phyloP scores from a whole-genome alignment of 2,797 vertebrate species.

The Caiman crocodilus region DNA sequence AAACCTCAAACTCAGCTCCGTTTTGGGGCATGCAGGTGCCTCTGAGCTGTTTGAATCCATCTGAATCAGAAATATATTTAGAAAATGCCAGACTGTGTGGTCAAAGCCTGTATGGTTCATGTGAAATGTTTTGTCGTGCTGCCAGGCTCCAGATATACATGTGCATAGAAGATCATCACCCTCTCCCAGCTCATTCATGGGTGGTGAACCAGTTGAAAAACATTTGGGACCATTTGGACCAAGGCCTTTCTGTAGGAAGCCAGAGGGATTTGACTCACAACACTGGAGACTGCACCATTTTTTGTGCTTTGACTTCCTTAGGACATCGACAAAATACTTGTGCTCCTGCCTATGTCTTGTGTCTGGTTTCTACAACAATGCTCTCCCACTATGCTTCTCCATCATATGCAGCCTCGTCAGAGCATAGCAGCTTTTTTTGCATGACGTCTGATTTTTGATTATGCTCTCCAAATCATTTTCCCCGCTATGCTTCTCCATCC shows the following conservation, averaged over 20 bases:
- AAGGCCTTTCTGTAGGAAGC: not conserved
- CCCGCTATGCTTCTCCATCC: not conserved
- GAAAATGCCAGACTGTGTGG: not conserved
- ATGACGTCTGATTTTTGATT: too few relatives aligned
- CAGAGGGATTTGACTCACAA: not conserved
- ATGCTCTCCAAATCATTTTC: not conserved
- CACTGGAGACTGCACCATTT: not conserved
- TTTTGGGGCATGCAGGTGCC: not conserved
- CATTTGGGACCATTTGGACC: not conserved
- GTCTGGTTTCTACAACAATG: not conserved
- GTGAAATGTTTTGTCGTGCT: not conserved
- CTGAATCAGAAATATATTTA: not conserved
- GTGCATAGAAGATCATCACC: not conserved
- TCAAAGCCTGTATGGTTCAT: not conserved
- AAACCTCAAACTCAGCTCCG: not conserved
- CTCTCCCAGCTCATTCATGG: not conserved
- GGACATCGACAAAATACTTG: not conserved
- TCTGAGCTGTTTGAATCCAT: not conserved
- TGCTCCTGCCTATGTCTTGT: not conserved
- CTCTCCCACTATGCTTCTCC: not conserved
- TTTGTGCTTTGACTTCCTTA: not conserved
- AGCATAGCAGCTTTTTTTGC: too few relatives aligned
- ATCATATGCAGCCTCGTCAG: too few relatives aligned
- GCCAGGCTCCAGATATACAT: not conserved
- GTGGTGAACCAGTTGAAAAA: not conserved